Evolutionary conservation across 2,888 invertebrate species (phyloP), one percentile per base, ranked within the genome.

Genomic region (Cheilosia impressa): DNA sequence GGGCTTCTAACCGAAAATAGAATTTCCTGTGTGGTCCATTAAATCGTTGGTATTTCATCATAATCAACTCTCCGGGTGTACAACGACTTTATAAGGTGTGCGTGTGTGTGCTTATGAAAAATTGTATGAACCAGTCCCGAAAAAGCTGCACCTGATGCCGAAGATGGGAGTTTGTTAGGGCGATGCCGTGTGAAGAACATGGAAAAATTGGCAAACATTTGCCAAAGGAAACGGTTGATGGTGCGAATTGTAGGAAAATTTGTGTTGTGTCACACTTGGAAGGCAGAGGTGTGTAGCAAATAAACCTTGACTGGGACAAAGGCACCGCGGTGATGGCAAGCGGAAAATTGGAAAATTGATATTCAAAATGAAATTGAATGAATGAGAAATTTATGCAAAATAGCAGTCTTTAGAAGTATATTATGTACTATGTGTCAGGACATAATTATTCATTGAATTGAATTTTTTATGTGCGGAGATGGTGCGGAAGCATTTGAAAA

Each of bases 281-380:
- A 34, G 43, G 34, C 24, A 22, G 34, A 45, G 19, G 41, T 41
- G 62, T 22, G 31, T 34, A 34, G 10, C 10, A 34, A 34, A 34
- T 10, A 47, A 2, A 17, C 47, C 19, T 47, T 47, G 47, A 47
- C 47, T 22, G 15, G 24, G 17, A 43, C 24, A 34, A 13, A 27
- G 7, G 34, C 17, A n/a, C 7, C 31, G 57, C 38, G 38, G 62
- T 65, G 79, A 75, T 79, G 73, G 83, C 83, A 83, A 73, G 83
- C 83, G 80, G 84, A 85, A 85, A 85, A 85, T 85, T 85, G 84
- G 80, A 80, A 85, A 85, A 85, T 85, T 85, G 80, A 85, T 85
- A 85, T 85, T 85, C 84, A 80, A 85, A 85, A 80, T 76, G 65
- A 66, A 79, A 58, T 65, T 72, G 72, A 60, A 65, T 72, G 80